Percentiles rank a stretch among this genome's conserved stretches.
Conservation (phyloP, 1,140 invertebrate genomes). For the Hyphantria cunea region DNA sequence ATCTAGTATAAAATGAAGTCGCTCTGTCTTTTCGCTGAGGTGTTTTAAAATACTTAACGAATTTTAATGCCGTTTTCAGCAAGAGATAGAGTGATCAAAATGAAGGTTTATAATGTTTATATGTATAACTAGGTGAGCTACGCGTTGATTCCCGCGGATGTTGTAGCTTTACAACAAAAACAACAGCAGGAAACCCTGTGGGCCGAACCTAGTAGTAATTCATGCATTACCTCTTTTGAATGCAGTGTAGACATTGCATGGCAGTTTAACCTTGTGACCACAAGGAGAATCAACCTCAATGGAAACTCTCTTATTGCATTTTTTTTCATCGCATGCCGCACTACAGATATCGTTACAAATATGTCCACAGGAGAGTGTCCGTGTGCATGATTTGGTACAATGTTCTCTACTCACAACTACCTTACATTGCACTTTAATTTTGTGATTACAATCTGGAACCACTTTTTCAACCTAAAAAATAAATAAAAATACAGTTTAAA, state of each 20-base stretch:
- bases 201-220: no score
- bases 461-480: constrained; percentile 72
- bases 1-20: no score
- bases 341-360: constrained; percentile 63
- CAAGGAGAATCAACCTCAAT: constrained; percentile 56
- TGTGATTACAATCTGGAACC: constrained; percentile 74
- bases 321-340: constrained; percentile 52
- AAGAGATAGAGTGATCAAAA: no score
- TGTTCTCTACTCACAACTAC: constrained; percentile 36
- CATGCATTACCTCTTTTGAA: constrained; percentile 13
- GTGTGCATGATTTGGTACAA: constrained; percentile 65
- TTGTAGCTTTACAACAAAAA: no score
- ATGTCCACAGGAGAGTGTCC: constrained; percentile 74
- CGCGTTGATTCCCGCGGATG: no score
- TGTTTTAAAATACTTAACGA: no score
- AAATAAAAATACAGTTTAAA: no score
- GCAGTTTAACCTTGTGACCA: constrained; percentile 70
- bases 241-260: constrained; percentile 48
- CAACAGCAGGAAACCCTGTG: no score
- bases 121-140: no score
- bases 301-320: constrained; percentile 51
- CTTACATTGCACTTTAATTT: constrained; percentile 58
- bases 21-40: no score
- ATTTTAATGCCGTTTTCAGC: no score
- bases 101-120: no score